phyloP scores from a whole-genome alignment of 1,140 invertebrate species.

The Aphelenchoides fujianensis region DNA sequence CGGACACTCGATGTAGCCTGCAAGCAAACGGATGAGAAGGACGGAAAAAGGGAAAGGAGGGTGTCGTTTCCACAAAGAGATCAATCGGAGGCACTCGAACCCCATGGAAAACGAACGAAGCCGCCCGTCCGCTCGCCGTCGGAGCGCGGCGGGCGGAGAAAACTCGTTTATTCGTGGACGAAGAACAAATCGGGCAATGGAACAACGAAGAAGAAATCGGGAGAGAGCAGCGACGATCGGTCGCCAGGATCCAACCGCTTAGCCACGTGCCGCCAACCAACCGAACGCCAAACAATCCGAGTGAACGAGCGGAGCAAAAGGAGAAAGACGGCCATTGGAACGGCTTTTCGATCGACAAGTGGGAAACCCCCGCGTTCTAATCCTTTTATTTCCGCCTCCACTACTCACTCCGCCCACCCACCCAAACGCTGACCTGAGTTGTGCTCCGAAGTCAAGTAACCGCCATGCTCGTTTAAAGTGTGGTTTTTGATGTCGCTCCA shows the following conservation, averaged over 20 bases:
- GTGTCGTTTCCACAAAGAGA: not conserved
- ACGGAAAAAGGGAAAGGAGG: not conserved
- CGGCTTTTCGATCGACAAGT: not conserved
- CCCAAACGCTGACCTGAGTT: constrained; percentile 53
- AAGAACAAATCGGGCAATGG: too few relatives aligned
- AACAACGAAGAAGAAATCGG: too few relatives aligned
- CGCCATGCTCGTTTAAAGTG: constrained; percentile 57
- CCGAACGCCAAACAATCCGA: too few relatives aligned
- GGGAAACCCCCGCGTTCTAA: not conserved
- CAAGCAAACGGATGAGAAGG: constrained; percentile 23
- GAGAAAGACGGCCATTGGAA: too few relatives aligned
- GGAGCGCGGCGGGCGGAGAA: too few relatives aligned
- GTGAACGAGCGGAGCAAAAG: too few relatives aligned
- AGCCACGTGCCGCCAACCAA: too few relatives aligned
- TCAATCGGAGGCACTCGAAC: not conserved
- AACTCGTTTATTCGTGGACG: not conserved
- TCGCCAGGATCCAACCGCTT: too few relatives aligned
- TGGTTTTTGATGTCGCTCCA: constrained; percentile 61
- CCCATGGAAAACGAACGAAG: not conserved
- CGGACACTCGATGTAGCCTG: constrained; percentile 60
- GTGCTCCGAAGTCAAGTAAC: constrained; percentile 56
- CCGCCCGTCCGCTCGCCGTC: too few relatives aligned
- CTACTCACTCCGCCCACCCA: not conserved
- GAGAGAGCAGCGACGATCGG: too few relatives aligned
- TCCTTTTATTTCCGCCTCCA: not conserved